Base-by-base conservation (phyloP, 2,113 vertebrate genomes). In the Caretta caretta region DNA sequence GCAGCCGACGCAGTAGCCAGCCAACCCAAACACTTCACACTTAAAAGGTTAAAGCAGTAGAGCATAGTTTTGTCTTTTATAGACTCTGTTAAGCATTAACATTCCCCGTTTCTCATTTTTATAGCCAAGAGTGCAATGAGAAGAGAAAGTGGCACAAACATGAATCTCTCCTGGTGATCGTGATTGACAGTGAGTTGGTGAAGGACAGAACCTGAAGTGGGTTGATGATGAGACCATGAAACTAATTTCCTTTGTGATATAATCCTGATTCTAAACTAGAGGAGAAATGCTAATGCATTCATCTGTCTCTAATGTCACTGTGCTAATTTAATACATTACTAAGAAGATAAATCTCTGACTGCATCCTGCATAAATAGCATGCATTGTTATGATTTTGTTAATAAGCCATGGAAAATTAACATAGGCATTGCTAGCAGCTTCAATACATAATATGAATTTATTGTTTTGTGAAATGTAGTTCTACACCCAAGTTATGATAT, bases 311-410 rank as follows among this genome's bases (percentile, higher is more conserved):
- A 96, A 97, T 93, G 95, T 96, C 97, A 97, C 90, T 10, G 4
- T 97, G 98, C 94, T 97, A 97, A 97, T 97, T 98, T 97, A 97
- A 92, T 94, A 97, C 24, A 54, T 97, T 97, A 93, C 93, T 59
- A 56, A 92, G 89, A 96, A 97, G 97, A 98, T 97, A 98, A 98
- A 98, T 98, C 93, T 98, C 95, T 96, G 92, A 97, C 88, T 95
- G 94, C 78, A 72, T 88, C 83, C 87, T 62, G 38, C 86, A 97
- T 97, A 97, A 98, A 97, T 95, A 96, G 88, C 22, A 0, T 53
- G 51, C 76, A 93, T 95, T 96, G 90, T 97, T 97, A 97, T 96
- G 89, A 93, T 90, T 97, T 92, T 95, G 86, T 98, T 98, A 98
- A 98, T 98, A 98, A 96, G 87, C 90, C 10, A 0, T 96, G 94